phyloP scores from a whole-genome alignment of 2,888 invertebrate species.

The Drosophila tripunctata region DNA sequence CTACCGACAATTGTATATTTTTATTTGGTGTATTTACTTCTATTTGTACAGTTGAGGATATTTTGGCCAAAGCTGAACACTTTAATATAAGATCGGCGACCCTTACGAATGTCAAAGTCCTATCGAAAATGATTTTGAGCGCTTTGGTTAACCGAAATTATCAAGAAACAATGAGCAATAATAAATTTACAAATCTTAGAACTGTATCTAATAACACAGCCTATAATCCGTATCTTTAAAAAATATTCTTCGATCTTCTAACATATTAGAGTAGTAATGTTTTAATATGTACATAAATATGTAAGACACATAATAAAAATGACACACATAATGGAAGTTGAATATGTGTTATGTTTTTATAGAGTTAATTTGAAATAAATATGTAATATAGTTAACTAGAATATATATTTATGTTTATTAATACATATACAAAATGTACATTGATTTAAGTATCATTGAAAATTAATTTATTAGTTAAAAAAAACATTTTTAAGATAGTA shows the following conservation, averaged over 20 bases:
- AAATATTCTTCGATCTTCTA: neutral
- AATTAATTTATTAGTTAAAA: too few species aligned
- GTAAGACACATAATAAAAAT: too few species aligned
- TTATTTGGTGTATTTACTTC: neutral
- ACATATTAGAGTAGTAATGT: too few species aligned
- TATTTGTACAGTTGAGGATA: conserved; percentile 23
- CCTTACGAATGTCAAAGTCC: conserved; percentile 19
- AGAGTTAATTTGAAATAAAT: too few species aligned
- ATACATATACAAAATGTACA: neutral
- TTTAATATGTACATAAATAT: too few species aligned
- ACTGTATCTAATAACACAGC: neutral
- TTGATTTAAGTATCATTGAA: too few species aligned
- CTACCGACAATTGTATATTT: neutral
- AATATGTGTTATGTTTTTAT: too few species aligned
- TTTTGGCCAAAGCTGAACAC: conserved; percentile 25
- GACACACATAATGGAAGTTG: too few species aligned
- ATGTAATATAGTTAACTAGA: too few species aligned
- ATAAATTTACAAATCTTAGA: neutral
- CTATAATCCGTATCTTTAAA: conserved; percentile 3
- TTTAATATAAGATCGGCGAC: conserved; percentile 3
- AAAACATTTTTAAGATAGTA: too few species aligned
- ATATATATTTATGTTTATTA: too few species aligned
- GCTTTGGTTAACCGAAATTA: conserved; percentile 7
- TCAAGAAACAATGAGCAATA: neutral
- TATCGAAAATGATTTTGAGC: conserved; percentile 23